These are phyloP conservation scores for Osmerus mordax DNA, from an alignment of 2,113 vertebrate genomes.

Conservation along the genomic window DNA sequence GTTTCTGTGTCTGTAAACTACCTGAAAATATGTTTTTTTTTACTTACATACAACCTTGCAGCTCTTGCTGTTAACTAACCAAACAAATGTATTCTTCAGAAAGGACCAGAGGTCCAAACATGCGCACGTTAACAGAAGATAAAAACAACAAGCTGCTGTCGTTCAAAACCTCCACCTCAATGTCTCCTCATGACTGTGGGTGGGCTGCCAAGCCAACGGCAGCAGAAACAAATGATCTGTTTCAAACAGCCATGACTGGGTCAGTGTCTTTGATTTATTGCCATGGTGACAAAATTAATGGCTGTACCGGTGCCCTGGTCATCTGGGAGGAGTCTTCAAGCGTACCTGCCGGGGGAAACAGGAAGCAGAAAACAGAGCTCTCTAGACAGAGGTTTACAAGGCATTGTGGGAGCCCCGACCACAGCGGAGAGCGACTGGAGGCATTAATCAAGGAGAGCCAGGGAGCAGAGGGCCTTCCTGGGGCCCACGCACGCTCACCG, in stretches of 20 bases:
- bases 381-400: constrained; percentile 60
- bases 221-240: constrained; percentile 31
- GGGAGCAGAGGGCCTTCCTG: constrained; percentile 42
- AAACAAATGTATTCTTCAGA: neutral
- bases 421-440: constrained; percentile 38
- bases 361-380: constrained; percentile 54
- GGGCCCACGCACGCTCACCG: constrained; percentile 44
- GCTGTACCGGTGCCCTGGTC: constrained; percentile 42
- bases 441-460: constrained; percentile 66
- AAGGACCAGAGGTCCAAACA: constrained; percentile 2
- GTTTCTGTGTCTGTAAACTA: too few species aligned
- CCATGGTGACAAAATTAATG: constrained; percentile 57
- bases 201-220: constrained; percentile 27
- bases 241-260: constrained; percentile 27
- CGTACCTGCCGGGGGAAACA: constrained; percentile 30
- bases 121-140: neutral
- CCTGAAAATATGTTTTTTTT: too few species aligned
- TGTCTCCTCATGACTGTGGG: constrained; percentile 3
- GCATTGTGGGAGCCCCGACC: constrained; percentile 57
- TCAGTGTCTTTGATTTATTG: constrained; percentile 56
- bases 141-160: neutral
- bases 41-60: too few species aligned
- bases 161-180: neutral
- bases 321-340: constrained; percentile 52
- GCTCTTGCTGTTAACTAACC: neutral